Evolutionary conservation across 2,113 vertebrate species (phyloP).

Genomic region (Loxodonta africana): DNA sequence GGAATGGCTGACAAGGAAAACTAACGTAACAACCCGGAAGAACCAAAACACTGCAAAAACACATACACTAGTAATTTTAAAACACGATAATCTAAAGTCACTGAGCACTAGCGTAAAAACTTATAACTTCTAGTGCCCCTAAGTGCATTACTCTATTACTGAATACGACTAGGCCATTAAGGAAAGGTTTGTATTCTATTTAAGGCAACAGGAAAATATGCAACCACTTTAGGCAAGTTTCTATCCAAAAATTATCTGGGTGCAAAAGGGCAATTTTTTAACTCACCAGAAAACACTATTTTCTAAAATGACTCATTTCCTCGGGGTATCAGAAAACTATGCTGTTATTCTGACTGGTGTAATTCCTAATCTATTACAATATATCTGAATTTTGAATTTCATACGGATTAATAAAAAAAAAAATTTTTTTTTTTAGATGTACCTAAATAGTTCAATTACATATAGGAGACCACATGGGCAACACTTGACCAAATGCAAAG

Average conservation of each 20-base stretch:
- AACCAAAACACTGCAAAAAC: conserved; percentile 4
- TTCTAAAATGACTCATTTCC: conserved; percentile 25
- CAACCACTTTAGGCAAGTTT: conserved; percentile 41
- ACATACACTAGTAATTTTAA: neutral
- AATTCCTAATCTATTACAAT: neutral
- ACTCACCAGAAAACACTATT: neutral
- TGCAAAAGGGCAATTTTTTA: neutral
- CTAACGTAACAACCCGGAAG: neutral
- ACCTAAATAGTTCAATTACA: neutral
- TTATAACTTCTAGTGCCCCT: neutral
- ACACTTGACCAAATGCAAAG: no score
- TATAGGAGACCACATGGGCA: no score
- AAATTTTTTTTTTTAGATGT: neutral
- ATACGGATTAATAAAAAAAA: neutral
- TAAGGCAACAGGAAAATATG: neutral
- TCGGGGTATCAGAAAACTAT: neutral
- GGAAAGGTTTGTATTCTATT: conserved; percentile 4
- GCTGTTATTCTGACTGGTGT: neutral
- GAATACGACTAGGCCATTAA: neutral
- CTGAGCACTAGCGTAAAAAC: neutral
- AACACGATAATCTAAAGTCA: conserved; percentile 8
- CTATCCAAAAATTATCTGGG: conserved; percentile 6
- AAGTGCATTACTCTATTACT: neutral
- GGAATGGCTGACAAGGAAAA: neutral
- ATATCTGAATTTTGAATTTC: conserved; percentile 1